Evolutionary conservation across 37 sponge, comb jelly and placozoan genomes (phyloP).

Genomic region (Trichoplax adhaerens): DNA sequence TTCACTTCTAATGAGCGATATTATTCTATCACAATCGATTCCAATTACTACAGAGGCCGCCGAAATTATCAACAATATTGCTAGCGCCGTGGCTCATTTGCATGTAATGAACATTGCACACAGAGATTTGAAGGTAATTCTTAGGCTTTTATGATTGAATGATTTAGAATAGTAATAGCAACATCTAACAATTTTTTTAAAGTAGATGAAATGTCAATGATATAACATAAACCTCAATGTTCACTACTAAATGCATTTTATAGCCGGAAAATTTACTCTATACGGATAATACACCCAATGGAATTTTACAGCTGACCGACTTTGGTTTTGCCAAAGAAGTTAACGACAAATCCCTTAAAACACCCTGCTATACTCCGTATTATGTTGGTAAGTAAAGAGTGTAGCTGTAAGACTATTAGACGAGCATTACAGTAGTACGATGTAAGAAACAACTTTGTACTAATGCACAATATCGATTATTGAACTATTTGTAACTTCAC

Average conservation of each 20-base stretch:
- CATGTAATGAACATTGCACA: slow-evolving; percentile 81
- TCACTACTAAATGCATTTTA: background rate
- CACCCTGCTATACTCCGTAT: slow-evolving; percentile 92
- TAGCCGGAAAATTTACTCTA: slow-evolving; percentile 82
- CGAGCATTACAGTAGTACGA: background rate
- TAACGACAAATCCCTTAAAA: slow-evolving; percentile 28
- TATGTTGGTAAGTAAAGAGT: slow-evolving; percentile 58
- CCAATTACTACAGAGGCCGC: slow-evolving; percentile 43
- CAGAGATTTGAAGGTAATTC: slow-evolving; percentile 73
- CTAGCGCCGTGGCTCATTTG: slow-evolving; percentile 62
- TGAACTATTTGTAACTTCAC: slow-evolving; percentile 1
- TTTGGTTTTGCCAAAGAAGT: slow-evolving; percentile 96
- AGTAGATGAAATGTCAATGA: background rate
- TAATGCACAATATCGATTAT: background rate
- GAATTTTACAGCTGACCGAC: slow-evolving; percentile 75
- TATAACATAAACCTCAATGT: background rate
- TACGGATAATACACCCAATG: slow-evolving; percentile 13
- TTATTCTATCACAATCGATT: background rate
- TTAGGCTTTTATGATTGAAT: background rate
- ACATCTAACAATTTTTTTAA: background rate
- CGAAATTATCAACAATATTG: slow-evolving; percentile 57
- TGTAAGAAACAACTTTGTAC: background rate
- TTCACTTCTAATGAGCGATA: too few relatives aligned
- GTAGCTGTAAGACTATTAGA: background rate
- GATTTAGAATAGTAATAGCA: background rate